Base-by-base conservation (phyloP, 2,888 invertebrate genomes). In the Dynastes grantii region DNA sequence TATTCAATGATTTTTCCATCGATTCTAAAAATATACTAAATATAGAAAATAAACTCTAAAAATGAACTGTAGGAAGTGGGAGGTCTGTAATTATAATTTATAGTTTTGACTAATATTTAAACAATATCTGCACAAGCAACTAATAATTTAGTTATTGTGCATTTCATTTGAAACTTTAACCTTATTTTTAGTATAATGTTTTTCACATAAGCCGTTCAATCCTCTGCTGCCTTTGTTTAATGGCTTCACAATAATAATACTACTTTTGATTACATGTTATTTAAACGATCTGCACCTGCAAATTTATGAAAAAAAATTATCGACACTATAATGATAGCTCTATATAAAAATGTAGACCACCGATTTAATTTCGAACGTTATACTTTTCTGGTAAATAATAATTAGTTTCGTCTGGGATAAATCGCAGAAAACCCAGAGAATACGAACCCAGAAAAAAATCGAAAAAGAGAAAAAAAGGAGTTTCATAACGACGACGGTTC, bases 211-310 rank as follows among this genome's bases (percentile, higher is more conserved):
- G 11, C 8, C 13, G 22, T 64, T 64, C 37, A 32, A 64, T 64
- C 11, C 9, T 64, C n/a, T 11, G 64, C 32, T 64, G 13, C 67
- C 40, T 73, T 58, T 37, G 37, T 61, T 73, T 73, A 73, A 58
- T 73, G 58, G 32, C 22, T 22, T 27, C 37, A 45, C 37, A 37
- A 58, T 73, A 32, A 16, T 73, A 73, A 67, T 45, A 55, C 40
- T 4, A 16, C 45, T 58, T 37, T 58, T 73, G 73, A 73, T 73
- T 73, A 73, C 73, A 73, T 73, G 58, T 73, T 73, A 73, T 73
- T 73, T 49, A 73, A 73, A 58, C 22, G 73, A 73, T 73, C 73
- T 73, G 73, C 58, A 73, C 73, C 73, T 73, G 73, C 73, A 45
- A 73, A 67, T 67, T 67, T 73, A 73, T 55, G 5, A 73, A 73